These are phyloP conservation scores for Artibeus jamaicensis DNA, from an alignment of 2,797 vertebrate genomes.

Conservation along the genomic window DNA sequence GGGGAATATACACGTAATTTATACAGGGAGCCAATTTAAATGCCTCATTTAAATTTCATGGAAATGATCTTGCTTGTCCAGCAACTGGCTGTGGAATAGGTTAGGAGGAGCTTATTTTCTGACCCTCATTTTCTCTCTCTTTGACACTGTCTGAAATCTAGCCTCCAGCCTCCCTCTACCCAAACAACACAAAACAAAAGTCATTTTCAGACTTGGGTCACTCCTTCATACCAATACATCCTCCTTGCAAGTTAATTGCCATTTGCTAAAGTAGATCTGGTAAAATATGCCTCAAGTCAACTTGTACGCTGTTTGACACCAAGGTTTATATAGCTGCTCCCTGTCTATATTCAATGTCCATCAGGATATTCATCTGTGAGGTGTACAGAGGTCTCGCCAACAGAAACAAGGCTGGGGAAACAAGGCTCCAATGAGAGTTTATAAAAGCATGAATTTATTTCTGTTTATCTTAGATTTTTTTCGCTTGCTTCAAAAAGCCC, in stretches of 20 bases:
- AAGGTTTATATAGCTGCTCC: background rate
- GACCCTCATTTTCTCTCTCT: slow-evolving; percentile 2
- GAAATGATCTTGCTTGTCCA: slow-evolving; percentile 59
- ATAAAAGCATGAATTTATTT: slow-evolving; percentile 29
- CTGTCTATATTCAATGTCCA: background rate
- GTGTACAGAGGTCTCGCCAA: background rate
- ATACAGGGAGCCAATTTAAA: slow-evolving; percentile 72
- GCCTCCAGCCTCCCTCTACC: slow-evolving; percentile 10
- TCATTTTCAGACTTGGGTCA: slow-evolving; percentile 40
- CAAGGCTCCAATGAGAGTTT: background rate
- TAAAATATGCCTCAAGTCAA: background rate
- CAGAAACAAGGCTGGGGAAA: background rate
- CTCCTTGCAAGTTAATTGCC: background rate
- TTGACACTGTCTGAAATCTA: slow-evolving; percentile 49
- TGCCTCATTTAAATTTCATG: slow-evolving; percentile 74
- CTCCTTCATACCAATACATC: background rate
- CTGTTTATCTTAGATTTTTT: slow-evolving; percentile 18
- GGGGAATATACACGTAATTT: slow-evolving; percentile 61
- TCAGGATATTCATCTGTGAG: background rate
- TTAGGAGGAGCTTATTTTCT: slow-evolving; percentile 57
- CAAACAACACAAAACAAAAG: slow-evolving; percentile 59
- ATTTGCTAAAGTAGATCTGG: slow-evolving; percentile 23
- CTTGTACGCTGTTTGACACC: background rate
- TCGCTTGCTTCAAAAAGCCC: background rate
- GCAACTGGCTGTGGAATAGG: slow-evolving; percentile 60